Conservation (phyloP, 2,888 invertebrate genomes). For the Notodonta ziczac region DNA sequence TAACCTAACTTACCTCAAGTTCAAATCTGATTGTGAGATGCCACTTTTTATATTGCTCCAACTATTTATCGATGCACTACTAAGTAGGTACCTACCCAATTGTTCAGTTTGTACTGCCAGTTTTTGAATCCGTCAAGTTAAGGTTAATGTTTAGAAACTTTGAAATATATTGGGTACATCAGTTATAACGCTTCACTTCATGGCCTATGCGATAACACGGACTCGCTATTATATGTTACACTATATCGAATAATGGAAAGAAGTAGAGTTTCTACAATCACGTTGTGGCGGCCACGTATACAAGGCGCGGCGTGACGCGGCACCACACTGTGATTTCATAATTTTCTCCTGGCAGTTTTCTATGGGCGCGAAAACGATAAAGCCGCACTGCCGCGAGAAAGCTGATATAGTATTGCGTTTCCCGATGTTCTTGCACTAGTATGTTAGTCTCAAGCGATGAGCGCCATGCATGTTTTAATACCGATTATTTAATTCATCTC, state of each 20-base stretch:
- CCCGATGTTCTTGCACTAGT: slow-evolving; percentile 65
- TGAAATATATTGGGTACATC: no score
- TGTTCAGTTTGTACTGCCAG: no score
- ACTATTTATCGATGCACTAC: no score
- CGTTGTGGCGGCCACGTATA: neutral
- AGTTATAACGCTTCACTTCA: slow-evolving; percentile 9
- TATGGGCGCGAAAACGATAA: slow-evolving; percentile 64
- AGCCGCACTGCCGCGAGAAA: slow-evolving; percentile 70
- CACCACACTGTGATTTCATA: slow-evolving; percentile 62
- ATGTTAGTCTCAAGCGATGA: slow-evolving; percentile 44
- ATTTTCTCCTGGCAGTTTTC: slow-evolving; percentile 73
- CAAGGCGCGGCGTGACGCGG: slow-evolving; percentile 26
- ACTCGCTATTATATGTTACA: neutral
- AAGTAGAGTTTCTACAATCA: neutral
- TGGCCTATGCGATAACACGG: neutral
- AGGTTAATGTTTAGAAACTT: no score
- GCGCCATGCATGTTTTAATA: slow-evolving; percentile 20
- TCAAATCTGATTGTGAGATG: no score
- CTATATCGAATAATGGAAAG: neutral
- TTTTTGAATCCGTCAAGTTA: no score
- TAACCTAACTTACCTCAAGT: no score
- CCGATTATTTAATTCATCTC: no score
- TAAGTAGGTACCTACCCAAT: no score
- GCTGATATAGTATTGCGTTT: slow-evolving; percentile 72
- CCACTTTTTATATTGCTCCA: no score